These are phyloP conservation scores for Orientallactaga bullata DNA, from an alignment of 2,113 vertebrate genomes.

Conservation along the genomic window DNA sequence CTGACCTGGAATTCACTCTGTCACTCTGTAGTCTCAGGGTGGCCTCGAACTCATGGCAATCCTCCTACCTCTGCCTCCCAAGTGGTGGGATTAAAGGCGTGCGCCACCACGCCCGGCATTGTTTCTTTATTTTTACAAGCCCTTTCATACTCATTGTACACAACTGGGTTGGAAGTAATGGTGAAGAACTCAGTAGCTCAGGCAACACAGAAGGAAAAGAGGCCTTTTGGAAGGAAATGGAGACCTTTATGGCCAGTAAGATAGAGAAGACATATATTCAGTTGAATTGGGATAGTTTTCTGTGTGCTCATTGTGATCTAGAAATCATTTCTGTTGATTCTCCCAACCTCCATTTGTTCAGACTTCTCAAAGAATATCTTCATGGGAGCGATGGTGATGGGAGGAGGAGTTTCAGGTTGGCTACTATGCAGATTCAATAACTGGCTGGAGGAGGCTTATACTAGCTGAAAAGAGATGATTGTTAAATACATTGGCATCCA, in stretches of 20 bases:
- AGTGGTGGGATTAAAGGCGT: too few species aligned
- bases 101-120: too few species aligned
- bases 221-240: not conserved
- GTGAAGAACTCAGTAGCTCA: not conserved
- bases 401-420: not conserved
- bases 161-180: not conserved
- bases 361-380: not conserved
- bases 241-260: not conserved
- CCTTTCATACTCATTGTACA: constrained; percentile 34
- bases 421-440: accelerated
- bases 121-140: constrained; percentile 7
- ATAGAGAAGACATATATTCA: not conserved
- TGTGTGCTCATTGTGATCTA: not conserved
- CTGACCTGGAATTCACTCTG: too few species aligned
- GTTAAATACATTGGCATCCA: not conserved
- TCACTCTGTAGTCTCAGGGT: too few species aligned
- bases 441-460: not conserved
- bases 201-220: not conserved
- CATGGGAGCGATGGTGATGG: not conserved
- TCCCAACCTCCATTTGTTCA: not conserved
- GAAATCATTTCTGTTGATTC: not conserved
- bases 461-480: not conserved
- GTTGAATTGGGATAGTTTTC: not conserved
- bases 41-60: too few species aligned
- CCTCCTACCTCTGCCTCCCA: too few species aligned